Base-by-base conservation (phyloP, 2,113 vertebrate species). In the Dolichallabes microphthalmus region DNA sequence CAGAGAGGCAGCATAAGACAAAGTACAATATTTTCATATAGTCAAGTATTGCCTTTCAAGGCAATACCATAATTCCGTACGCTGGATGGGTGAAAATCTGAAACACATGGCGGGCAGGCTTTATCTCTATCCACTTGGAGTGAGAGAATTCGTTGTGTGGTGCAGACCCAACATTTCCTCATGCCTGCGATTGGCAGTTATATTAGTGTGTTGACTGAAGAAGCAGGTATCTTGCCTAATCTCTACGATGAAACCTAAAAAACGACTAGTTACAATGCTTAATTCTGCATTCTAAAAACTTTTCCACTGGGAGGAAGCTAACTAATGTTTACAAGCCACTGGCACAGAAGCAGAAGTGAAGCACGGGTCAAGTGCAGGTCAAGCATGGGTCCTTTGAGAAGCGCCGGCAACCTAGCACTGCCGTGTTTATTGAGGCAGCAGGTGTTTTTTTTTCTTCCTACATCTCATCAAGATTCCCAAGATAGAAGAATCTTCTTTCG, bases 401-500 rank as follows among this genome's bases (percentile, higher is more conserved):
- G 27, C 20, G 25, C 30, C 22, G 32, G 45, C 17, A 52, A 50
- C 63, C 14, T 66, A 39, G 8, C 45, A 68, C 74, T 1, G 19
- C 20, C 14, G 22, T 85, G 75, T 85, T 80, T 69, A 69, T 79
- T 50, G 75, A 78, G 35, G 27, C 63, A 17, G 45, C 39, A 4
- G 13, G n/a, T n/a, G n/a, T n/a, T n/a, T n/a, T n/a, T n/a, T 35
- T 35, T n/a, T 25, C 52, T 74, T 74, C 13, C 39, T 11, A 74
- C 10, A 52, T 15, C 45, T 14, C 71, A 50, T 14, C 50, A 52
- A 74, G 10, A 50, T n/a, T 73, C 58, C 82, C 45, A 63, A 27
- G 75, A 66, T 20, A 12, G 25, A 6, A 1, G 30, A 35, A 53
- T 76, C n/a, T 20, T 60, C 12, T 11, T 25, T 35, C 11, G 25